phyloP scores from a whole-genome alignment of 2,888 invertebrate genomes.

The Salticus scenicus region DNA sequence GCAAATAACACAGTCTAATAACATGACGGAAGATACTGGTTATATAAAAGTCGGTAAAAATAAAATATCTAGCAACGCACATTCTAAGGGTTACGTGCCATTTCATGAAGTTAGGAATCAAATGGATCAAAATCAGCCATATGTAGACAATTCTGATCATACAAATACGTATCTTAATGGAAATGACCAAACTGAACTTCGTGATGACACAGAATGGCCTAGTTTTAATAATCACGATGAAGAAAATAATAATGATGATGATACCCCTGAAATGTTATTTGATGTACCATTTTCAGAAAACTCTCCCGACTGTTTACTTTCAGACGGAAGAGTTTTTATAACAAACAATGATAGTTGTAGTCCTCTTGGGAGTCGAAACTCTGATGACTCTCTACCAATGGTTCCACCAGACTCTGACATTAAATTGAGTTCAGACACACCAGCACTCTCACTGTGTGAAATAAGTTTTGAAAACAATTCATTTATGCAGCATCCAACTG shows the following conservation, averaged over 20 bases:
- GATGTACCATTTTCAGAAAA: background rate
- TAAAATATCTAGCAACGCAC: background rate
- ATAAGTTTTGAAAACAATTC: background rate
- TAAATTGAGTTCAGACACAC: background rate
- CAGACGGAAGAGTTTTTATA: background rate
- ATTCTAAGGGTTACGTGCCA: slow-evolving; percentile 44
- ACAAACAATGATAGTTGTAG: background rate
- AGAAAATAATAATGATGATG: background rate
- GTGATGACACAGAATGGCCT: background rate
- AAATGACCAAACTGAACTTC: background rate
- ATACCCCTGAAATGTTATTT: background rate
- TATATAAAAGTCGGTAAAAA: slow-evolving; percentile 5
- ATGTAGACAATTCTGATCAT: too few relatives aligned
- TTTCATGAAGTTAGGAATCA: slow-evolving; percentile 36
- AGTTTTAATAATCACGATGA: too few relatives aligned
- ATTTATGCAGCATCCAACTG: background rate
- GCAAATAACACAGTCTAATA: background rate
- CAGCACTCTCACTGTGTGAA: too few relatives aligned
- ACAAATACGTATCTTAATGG: background rate
- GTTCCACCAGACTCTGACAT: background rate
- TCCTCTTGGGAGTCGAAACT: background rate
- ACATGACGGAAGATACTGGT: background rate
- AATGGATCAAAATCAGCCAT: background rate
- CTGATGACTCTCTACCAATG: background rate
- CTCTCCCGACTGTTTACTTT: background rate